Conservation (phyloP, 2,888 invertebrate genomes). For the Anoncus sp. region DNA sequence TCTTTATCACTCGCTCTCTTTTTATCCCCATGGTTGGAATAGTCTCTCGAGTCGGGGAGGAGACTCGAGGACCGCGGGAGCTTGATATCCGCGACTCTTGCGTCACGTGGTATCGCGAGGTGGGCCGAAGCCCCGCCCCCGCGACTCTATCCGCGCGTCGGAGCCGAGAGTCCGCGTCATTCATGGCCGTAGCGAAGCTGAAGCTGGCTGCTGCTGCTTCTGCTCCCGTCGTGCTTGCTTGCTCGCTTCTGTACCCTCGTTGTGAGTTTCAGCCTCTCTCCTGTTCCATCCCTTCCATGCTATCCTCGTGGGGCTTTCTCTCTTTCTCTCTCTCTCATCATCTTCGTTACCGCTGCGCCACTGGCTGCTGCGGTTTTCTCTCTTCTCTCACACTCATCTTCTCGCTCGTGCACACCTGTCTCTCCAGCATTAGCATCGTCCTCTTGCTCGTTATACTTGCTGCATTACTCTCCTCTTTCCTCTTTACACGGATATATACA, state of each 20-base stretch:
- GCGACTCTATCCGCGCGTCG: slow-evolving; percentile 80
- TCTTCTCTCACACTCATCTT: slow-evolving; percentile 35
- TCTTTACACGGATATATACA: background rate
- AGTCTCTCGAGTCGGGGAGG: slow-evolving; percentile 58
- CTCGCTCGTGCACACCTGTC: slow-evolving; percentile 71
- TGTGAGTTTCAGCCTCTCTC: no score
- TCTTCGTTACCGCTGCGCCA: slow-evolving; percentile 42
- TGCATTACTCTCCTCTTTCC: slow-evolving; percentile 8
- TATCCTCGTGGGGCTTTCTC: background rate
- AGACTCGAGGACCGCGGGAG: slow-evolving; percentile 58
- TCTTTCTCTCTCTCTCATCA: slow-evolving; percentile 22
- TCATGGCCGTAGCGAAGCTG: slow-evolving; percentile 81
- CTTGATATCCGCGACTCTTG: slow-evolving; percentile 48
- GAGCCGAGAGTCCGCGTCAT: slow-evolving; percentile 76
- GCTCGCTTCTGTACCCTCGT: slow-evolving; percentile 47
- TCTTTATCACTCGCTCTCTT: slow-evolving; percentile 42
- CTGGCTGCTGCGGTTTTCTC: slow-evolving; percentile 38
- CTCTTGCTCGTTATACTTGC: slow-evolving; percentile 49
- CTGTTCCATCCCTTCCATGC: slow-evolving; percentile 38
- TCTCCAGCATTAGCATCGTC: slow-evolving; percentile 66
- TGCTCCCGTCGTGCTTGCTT: slow-evolving; percentile 54
- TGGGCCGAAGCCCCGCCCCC: slow-evolving; percentile 82
- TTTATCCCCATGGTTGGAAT: slow-evolving; percentile 55
- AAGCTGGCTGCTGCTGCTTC: slow-evolving; percentile 57
- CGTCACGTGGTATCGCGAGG: slow-evolving; percentile 76